These are phyloP conservation scores for Odontomachus brunneus DNA, from an alignment of 1,140 invertebrate genomes.

Conservation along the genomic window DNA sequence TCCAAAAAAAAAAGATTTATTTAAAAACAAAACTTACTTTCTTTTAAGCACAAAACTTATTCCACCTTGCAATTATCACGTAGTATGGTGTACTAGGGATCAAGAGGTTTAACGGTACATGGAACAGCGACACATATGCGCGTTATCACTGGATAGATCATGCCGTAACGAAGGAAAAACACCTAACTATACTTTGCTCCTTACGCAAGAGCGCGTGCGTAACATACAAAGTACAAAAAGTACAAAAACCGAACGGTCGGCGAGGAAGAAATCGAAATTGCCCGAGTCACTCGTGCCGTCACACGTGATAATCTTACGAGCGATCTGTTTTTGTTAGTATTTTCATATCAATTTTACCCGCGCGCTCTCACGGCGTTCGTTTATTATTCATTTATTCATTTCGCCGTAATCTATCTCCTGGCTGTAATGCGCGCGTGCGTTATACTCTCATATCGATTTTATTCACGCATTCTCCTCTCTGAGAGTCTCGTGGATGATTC, in stretches of 20 bases:
- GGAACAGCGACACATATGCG: neutral
- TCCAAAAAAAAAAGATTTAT: no score
- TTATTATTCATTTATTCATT: no score
- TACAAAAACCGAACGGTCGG: slow-evolving; percentile 19
- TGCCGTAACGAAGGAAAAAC: slow-evolving; percentile 25
- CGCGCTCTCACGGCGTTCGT: neutral
- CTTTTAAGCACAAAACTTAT: no score
- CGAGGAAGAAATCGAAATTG: slow-evolving; percentile 5
- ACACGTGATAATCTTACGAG: neutral
- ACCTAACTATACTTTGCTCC: slow-evolving; percentile 53
- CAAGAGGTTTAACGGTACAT: no score
- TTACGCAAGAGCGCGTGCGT: slow-evolving; percentile 61
- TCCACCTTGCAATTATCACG: no score
- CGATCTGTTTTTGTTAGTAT: slow-evolving; percentile 5
- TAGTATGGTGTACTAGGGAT: no score
- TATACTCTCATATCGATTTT: no score
- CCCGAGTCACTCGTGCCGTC: neutral
- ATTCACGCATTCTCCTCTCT: no score
- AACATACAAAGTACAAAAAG: slow-evolving; percentile 24
- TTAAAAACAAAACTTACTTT: no score
- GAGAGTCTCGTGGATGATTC: no score
- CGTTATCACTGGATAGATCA: slow-evolving; percentile 33
- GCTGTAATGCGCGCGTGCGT: no score
- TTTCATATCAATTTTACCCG: neutral
- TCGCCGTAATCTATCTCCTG: no score